Conservation (phyloP, 2,797 vertebrate genomes). For the Pseudomugil tenellus region DNA sequence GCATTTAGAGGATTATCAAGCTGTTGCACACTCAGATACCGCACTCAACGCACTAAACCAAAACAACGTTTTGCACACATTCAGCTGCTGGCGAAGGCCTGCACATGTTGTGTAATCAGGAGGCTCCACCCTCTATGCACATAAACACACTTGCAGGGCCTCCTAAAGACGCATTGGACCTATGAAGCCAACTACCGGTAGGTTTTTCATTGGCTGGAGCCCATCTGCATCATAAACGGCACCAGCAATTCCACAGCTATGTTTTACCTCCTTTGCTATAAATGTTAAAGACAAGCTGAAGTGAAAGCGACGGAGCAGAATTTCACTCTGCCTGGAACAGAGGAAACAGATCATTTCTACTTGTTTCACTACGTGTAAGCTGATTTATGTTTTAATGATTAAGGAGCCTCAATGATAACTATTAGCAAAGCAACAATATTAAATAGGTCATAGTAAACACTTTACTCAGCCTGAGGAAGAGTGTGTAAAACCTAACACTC, state of each 20-base stretch:
- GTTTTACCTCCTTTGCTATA: conserved; percentile 35
- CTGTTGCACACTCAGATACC: conserved; percentile 44
- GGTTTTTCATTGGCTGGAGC: conserved; percentile 21
- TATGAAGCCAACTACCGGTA: conserved; percentile 36
- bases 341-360: conserved; percentile 8
- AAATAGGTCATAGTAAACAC: conserved; percentile 9
- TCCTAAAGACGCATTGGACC: conserved; percentile 38
- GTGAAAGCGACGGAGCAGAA: conserved; percentile 34
- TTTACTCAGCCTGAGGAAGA: conserved; percentile 18
- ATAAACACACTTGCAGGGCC: conserved; percentile 37
- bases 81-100: conserved; percentile 60
- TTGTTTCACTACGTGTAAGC: background rate
- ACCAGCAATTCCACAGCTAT: conserved; percentile 41
- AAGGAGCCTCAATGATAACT: background rate
- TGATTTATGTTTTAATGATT: background rate
- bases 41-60: conserved; percentile 48
- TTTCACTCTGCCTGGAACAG: conserved; percentile 13
- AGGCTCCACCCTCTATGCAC: conserved; percentile 61
- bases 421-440: background rate
- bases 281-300: conserved; percentile 25
- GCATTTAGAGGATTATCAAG: conserved; percentile 51
- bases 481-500: conserved; percentile 32
- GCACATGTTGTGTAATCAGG: conserved; percentile 75
- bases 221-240: conserved; percentile 25
- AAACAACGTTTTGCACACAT: conserved; percentile 64